Base-by-base conservation (phyloP, 2,797 vertebrate genomes). In the Amniataba percoides region DNA sequence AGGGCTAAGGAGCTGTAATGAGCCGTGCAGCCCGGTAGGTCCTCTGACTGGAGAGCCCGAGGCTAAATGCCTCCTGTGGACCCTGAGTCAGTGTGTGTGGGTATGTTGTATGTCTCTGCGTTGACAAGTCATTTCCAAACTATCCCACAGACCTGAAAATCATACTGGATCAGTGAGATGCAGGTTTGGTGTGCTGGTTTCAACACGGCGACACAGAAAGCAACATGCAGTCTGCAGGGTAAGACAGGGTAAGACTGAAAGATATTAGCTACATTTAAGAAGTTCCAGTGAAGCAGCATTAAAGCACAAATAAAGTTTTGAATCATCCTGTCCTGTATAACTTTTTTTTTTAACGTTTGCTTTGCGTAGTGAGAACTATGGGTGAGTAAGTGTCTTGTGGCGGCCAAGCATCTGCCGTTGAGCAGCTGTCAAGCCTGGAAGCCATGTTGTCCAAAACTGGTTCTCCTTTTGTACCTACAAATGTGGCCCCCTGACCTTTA, bases 11-110 rank as follows among this genome's bases (percentile, higher is more conserved):
- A 86, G 81, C 80, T 51, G 84, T 83, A 90, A 91, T 88, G 86
- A 89, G 82, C 85, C 84, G 6, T 83, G 61, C 82, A 88, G 78
- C 85, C 82, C 43, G 84, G 89, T 88, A 73, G 90, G 89, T 88
- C 88, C 56, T 77, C 64, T 40, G 66, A 77, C 76, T 71, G 71
- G 45, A 78, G 72, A 49, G 71, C 74, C 43, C 51, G 21, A 66
- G 69, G 81, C 64, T 71, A 16, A 75, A 74, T 31, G 40, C 74
- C 73, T 88, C 77, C 75, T 48, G 69, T 55, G 60, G 80, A 77
- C 83, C 59, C 61, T 75, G 55, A 56, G 57, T 79, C 70, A 57
- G 59, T 21, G 1, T 51, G 5, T 60, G n/a, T 12, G 56, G 27
- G 45, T 74, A 45, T 46, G 57, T 16, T n/a, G 27, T 31, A 31